Evolutionary conservation across 2,113 vertebrate genomes (phyloP).

Genomic region (Pimephales promelas): DNA sequence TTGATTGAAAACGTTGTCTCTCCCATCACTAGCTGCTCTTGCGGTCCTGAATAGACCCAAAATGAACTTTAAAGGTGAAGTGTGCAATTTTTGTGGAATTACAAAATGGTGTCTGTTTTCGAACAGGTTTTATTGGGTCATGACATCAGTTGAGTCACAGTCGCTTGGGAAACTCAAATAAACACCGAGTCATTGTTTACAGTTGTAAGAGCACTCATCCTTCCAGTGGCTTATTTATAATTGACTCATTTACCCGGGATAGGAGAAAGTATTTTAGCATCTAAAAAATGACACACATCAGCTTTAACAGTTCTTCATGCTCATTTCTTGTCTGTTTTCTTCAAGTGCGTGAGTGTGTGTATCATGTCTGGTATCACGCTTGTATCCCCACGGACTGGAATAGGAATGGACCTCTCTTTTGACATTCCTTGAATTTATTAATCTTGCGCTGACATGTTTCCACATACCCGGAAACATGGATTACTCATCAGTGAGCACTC

Average conservation of each 20-base stretch:
- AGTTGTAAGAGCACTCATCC: background rate
- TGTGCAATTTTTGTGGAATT: background rate
- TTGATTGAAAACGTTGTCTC: no score
- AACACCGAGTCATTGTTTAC: background rate
- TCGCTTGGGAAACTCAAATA: background rate
- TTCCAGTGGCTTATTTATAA: background rate
- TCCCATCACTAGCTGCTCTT: no score
- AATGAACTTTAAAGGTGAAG: background rate
- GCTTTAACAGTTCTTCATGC: background rate
- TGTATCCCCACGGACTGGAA: background rate
- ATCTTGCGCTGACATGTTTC: constrained; percentile 21
- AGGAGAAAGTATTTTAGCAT: constrained; percentile 1
- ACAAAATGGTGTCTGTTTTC: background rate
- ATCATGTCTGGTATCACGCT: background rate
- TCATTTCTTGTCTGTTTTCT: background rate
- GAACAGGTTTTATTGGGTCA: background rate
- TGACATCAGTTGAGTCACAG: constrained; percentile 7
- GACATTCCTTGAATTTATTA: constrained; percentile 41
- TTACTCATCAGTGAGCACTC: constrained; percentile 46
- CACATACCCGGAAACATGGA: background rate
- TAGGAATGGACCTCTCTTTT: background rate
- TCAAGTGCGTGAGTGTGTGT: background rate
- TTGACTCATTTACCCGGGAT: background rate
- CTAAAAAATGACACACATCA: background rate
- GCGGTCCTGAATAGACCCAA: background rate